Base-by-base conservation (phyloP, 2,888 invertebrate genomes). In the Pyrochroa serraticornis region DNA sequence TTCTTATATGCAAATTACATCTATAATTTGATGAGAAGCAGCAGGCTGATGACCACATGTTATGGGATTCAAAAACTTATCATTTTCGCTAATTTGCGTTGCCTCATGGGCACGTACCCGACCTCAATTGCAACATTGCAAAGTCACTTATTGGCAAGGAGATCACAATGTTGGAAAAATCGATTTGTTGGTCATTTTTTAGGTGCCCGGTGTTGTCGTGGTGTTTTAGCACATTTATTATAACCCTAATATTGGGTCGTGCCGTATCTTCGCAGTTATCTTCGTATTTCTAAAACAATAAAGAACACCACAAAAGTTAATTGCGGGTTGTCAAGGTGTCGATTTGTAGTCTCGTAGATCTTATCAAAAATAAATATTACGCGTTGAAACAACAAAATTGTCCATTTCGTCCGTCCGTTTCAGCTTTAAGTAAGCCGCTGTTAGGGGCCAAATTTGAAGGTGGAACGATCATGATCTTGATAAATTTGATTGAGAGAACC, bases 351-450 rank as follows among this genome's bases (percentile, higher is more conserved):
- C 75, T 72, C 70, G 71, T 69, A 76, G 79, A 79, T 79, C 68
- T 69, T 79, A 79, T 79, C 79, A 76, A 76, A 77, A 78, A 79
- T 79, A 79, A 79, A 79, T 79, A 79, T 77, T 78, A 77, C 75
- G 75, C 75, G 76, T 71, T 72, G 74, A 74, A 75, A 75, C 71
- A 72, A 76, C 74, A 72, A 76, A 76, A 75, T 75, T 74, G 74
- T 69, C 70, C 68, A 71, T 71, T 64, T 67, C 53, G 60, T 50
- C 59, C 50, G 63, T 60, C 46, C 58, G 48, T 46, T 59, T 63
- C 64, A 66, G 57, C 70, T 68, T 65, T 71, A 71, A 54, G 66
- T 55, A 57, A 57, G 55, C 56, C 54, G 63, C 51, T 66, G 57
- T 70, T 75, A 76, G 65, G 71, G 75, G 62, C 66, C 65, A 73